Conservation (phyloP, 2,888 invertebrate species). For the Amiota minor region DNA sequence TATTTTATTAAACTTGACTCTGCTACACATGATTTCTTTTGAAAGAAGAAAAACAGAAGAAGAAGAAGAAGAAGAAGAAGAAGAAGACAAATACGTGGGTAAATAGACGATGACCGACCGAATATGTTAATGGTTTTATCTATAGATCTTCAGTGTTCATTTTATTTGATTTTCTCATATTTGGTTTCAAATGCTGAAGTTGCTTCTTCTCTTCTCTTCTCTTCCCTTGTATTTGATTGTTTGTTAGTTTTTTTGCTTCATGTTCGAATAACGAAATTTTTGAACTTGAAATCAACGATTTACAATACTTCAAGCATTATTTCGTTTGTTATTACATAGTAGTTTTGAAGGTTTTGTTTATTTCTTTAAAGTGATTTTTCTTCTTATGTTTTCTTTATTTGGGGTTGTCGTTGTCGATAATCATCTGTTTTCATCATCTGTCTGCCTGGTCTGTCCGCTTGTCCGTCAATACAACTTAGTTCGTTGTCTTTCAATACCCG, state of each 20-base stretch:
- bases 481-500: not conserved
- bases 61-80: no score
- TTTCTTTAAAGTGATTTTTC: constrained; percentile 33
- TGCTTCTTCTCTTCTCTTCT: no score
- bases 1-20: no score
- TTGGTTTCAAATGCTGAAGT: not conserved
- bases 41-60: no score
- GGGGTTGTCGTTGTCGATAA: constrained; percentile 39
- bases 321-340: not conserved
- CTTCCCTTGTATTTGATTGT: constrained; percentile 21
- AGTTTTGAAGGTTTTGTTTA: constrained; percentile 31
- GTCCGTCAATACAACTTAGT: constrained; percentile 41
- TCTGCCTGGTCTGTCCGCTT: constrained; percentile 61
- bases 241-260: not conserved
- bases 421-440: no score
- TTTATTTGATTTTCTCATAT: constrained; percentile 35
- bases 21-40: no score
- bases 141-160: not conserved
- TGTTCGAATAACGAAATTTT: constrained; percentile 6
- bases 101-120: no score
- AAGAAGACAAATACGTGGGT: no score
- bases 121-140: no score
- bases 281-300: constrained; percentile 58
- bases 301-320: constrained; percentile 38
- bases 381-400: constrained; percentile 30